Evolutionary conservation across 2,113 vertebrate species (phyloP), one percentile per base, ranked within the genome.

Genomic region (Petrocephalus zakoni): DNA sequence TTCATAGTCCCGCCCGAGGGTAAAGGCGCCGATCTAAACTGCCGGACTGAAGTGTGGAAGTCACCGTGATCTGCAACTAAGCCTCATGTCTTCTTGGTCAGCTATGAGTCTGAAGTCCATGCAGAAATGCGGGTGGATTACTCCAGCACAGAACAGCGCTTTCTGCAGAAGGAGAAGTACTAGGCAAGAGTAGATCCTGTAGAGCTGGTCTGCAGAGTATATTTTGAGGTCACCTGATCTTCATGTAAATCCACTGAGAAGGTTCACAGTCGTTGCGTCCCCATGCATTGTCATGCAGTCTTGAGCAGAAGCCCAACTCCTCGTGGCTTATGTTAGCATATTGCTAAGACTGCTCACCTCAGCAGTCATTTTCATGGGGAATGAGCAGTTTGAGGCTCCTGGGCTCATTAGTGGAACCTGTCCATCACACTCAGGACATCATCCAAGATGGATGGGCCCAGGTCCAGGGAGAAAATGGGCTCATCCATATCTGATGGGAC

Each of bases 381-480:
- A 17, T 5, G 52, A 37, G 17, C 10, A 55, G 22, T 55, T 42
- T 51, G 46, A 25, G 61, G 86, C 29, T 19, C 15, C 97, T 95
- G 25, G 56, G 11, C n/a, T 89, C 51, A 94, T 13, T 94, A 89
- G 47, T 97, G 95, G 25, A 95, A 94, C 92, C 96, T 97, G 87
- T 96, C 96, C 95, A 99, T 97, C 90, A 98, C 96, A 93, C 97
- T 96, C 84, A 99, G 96, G 90, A 99, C 96, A 58, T 98, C 97
- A 75, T 98, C 97, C 0, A 99, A 94, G 84, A 99, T 98, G 0
- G 98, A 99, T 2, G 98, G 95, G 78, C 98, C 98, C 92, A 99
- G 90, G 94, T 99, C 98, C 89, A 96, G 95, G 2, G 94, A 92
- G 89, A 96, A 95, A 47, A 91, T 82, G 78, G 90, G 89, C 61